Evolutionary conservation across 2,113 vertebrate genomes (phyloP).

Genomic region (Dendropsophus ebraccatus): DNA sequence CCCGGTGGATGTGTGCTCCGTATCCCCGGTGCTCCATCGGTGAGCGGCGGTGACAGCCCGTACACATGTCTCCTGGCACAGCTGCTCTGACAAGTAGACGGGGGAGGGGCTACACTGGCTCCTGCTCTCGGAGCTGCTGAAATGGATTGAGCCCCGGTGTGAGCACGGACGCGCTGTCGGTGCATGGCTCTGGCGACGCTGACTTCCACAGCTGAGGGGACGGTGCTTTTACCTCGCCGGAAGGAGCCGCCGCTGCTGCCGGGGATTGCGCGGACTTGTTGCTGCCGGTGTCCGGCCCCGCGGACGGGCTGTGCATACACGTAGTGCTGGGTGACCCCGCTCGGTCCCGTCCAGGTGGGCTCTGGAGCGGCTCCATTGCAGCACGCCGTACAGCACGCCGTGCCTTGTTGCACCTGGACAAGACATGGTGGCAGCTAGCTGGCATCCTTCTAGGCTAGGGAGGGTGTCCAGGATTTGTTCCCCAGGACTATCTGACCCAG

Average conservation of each 20-base stretch:
- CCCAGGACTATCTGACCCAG: background rate
- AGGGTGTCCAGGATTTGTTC: background rate
- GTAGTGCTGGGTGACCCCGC: background rate
- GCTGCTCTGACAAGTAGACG: constrained; percentile 5
- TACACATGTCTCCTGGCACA: background rate
- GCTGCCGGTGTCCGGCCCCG: background rate
- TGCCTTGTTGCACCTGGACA: constrained; percentile 13
- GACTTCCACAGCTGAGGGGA: no score
- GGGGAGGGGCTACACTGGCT: constrained; percentile 1
- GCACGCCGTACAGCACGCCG: background rate
- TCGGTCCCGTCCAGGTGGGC: constrained; percentile 8
- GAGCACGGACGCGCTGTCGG: background rate
- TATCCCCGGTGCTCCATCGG: no score
- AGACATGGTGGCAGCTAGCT: background rate
- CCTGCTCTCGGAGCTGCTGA: constrained; percentile 1
- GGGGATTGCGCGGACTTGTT: constrained; percentile 44
- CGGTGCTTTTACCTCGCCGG: background rate
- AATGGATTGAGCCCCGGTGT: background rate
- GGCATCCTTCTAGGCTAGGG: background rate
- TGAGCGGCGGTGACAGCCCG: no score
- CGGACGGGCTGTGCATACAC: background rate
- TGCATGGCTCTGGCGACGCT: background rate
- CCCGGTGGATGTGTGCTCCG: no score
- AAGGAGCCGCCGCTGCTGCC: background rate
- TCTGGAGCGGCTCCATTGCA: background rate